Conservation (phyloP, 1,140 invertebrate genomes). For the Heterodera schachtii region DNA sequence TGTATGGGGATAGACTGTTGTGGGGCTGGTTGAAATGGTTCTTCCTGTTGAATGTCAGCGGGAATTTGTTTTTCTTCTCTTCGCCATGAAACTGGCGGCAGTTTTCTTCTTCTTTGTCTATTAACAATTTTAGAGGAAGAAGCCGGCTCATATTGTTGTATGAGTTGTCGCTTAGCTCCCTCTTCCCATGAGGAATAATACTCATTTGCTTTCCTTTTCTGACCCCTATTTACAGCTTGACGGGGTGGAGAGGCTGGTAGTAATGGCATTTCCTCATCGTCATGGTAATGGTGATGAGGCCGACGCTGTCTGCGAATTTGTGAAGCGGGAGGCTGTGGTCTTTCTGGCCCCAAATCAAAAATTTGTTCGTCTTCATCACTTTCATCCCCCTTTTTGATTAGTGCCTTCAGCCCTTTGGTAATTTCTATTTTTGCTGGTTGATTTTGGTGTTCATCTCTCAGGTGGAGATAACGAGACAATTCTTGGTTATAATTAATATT, state of each 20-base stretch:
- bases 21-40: neutral
- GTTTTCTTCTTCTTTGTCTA: no score
- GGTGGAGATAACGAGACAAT: slow-evolving; percentile 5
- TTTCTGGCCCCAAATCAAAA: neutral
- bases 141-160: neutral
- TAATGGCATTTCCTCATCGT: neutral
- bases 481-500: slow-evolving; percentile 13
- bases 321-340: neutral
- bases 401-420: neutral
- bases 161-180: neutral
- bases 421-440: neutral
- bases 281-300: neutral
- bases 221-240: no score
- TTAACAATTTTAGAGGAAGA: neutral
- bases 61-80: no score
- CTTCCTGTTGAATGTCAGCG: neutral
- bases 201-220: neutral
- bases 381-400: neutral
- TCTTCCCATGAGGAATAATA: neutral
- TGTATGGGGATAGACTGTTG: neutral
- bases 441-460: slow-evolving; percentile 12
- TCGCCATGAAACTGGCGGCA: no score
- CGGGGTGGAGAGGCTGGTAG: neutral
- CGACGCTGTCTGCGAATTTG: neutral
- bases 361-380: neutral